A percentile compares a stretch with the other conserved stretches of the same genome.
Evolutionary conservation across 2,113 vertebrate species (phyloP).

Genomic region (Elephantulus edwardii): DNA sequence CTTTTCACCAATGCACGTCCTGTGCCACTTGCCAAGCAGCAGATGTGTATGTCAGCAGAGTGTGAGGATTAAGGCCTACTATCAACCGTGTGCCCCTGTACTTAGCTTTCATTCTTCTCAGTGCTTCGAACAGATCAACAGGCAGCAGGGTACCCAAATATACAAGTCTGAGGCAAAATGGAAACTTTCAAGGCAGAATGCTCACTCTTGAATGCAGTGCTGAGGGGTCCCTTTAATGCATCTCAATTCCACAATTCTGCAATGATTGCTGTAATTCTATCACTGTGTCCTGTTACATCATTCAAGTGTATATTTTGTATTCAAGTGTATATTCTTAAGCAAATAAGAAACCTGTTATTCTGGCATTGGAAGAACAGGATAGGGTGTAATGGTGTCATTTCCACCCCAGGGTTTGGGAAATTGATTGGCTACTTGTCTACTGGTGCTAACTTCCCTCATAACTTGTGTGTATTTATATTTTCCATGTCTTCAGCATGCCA

Average conservation of each 20-base stretch:
- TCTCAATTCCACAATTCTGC: background rate
- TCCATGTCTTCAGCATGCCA: background rate
- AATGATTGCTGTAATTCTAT: background rate
- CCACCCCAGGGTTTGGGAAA: conserved; percentile 29
- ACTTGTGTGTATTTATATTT: background rate
- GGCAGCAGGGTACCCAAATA: background rate
- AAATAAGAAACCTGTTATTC: conserved; percentile 43
- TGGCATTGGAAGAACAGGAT: background rate
- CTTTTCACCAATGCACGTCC: background rate
- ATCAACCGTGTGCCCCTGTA: background rate
- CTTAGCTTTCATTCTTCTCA: background rate
- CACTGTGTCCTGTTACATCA: conserved; percentile 16
- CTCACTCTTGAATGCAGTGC: background rate
- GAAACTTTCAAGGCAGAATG: background rate
- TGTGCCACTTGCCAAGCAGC: background rate
- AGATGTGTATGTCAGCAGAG: background rate
- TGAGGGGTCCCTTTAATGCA: background rate
- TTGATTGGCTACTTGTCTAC: background rate
- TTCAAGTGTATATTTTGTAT: conserved; percentile 6
- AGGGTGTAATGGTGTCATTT: background rate
- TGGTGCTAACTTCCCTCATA: background rate
- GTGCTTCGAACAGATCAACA: conserved; percentile 42
- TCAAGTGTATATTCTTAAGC: conserved; percentile 48
- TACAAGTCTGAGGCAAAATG: background rate
- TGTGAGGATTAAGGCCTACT: background rate